A percentile compares a stretch with the other conserved stretches of the same genome.
These are phyloP conservation scores for Epiblema foenella DNA, from an alignment of 2,888 invertebrate species.

Conservation along the genomic window DNA sequence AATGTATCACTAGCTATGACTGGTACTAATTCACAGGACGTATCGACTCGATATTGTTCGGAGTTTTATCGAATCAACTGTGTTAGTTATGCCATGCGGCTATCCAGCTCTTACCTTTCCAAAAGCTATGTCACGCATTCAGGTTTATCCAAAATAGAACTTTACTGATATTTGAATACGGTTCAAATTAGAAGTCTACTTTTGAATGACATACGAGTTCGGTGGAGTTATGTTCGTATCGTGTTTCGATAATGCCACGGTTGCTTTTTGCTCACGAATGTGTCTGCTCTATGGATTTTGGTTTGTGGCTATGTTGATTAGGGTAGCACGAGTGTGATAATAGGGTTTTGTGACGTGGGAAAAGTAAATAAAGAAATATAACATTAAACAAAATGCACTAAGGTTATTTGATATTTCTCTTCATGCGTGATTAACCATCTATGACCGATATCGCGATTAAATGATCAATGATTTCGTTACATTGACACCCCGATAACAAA, in stretches of 20 bases:
- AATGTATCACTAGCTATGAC: slow-evolving; percentile 55
- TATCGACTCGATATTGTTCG: slow-evolving; percentile 76
- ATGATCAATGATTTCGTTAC: slow-evolving; percentile 23
- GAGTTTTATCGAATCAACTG: slow-evolving; percentile 63
- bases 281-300: slow-evolving; percentile 32
- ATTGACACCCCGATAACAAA: slow-evolving; percentile 17
- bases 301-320: slow-evolving; percentile 25
- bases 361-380: slow-evolving; percentile 8
- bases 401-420: slow-evolving; percentile 6
- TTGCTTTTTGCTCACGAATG: slow-evolving; percentile 35
- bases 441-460: slow-evolving; percentile 22
- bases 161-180: background rate
- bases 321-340: slow-evolving; percentile 30
- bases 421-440: slow-evolving; percentile 24
- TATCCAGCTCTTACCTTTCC: slow-evolving; percentile 1
- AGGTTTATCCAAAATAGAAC: background rate
- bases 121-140: background rate
- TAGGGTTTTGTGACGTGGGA: slow-evolving; percentile 18
- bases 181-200: background rate
- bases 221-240: slow-evolving; percentile 15
- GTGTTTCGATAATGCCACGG: slow-evolving; percentile 34
- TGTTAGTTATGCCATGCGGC: slow-evolving; percentile 28
- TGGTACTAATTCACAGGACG: slow-evolving; percentile 68
- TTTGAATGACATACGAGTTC: slow-evolving; percentile 14
- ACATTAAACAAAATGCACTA: background rate